phyloP scores from a whole-genome alignment of 2,888 invertebrate species.

The Pristionchus japonicus region DNA sequence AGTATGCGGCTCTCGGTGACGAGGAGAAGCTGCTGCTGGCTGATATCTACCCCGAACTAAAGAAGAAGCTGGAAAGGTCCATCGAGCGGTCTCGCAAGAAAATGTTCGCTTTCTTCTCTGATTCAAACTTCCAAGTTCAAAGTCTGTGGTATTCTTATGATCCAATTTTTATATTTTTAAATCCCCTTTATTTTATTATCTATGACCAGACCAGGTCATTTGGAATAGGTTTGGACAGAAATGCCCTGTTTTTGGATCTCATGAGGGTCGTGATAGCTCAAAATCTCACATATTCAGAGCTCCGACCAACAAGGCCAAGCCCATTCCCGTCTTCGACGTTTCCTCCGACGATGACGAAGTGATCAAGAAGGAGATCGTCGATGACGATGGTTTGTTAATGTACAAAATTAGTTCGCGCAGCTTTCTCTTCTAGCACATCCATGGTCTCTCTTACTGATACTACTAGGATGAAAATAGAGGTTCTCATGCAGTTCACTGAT shows the following conservation, averaged over 20 bases:
- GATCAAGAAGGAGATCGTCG: not conserved
- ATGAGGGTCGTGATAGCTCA: too few relatives aligned
- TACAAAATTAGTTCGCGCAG: too few relatives aligned
- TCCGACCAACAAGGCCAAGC: not conserved
- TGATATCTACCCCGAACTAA: constrained; percentile 53
- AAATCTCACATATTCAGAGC: not conserved
- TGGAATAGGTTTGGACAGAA: too few relatives aligned
- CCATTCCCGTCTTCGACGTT: not conserved
- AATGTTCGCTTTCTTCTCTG: not conserved
- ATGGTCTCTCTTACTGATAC: too few relatives aligned
- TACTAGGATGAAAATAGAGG: too few relatives aligned
- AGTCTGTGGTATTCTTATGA: too few relatives aligned
- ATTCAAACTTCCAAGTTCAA: not conserved
- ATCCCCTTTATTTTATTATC: not conserved
- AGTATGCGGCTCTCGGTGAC: constrained; percentile 38
- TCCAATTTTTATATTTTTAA: not conserved
- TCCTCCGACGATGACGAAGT: not conserved
- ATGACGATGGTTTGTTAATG: not conserved
- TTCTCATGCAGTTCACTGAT: too few relatives aligned
- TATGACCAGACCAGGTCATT: too few relatives aligned
- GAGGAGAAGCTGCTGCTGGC: constrained; percentile 49
- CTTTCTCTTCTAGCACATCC: too few relatives aligned
- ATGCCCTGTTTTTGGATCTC: not conserved
- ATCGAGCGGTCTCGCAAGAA: constrained; percentile 14
- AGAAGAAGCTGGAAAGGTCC: constrained; percentile 8